Conservation (phyloP, 2,797 vertebrate species). For the Psittacula derbiana region DNA sequence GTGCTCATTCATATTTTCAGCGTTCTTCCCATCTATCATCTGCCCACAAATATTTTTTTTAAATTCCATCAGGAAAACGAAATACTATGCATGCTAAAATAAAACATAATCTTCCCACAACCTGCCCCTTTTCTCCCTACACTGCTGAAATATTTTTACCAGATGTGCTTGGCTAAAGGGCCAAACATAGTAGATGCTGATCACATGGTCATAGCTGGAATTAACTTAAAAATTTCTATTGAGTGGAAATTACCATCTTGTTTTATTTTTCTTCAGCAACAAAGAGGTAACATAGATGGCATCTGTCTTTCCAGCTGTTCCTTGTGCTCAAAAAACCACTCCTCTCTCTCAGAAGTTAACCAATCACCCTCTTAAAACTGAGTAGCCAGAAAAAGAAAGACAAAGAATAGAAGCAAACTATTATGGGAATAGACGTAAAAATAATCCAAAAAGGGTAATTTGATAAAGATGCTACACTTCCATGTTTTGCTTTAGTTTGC, state of each 20-base stretch:
- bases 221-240: constrained; percentile 8
- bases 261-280: constrained; percentile 25
- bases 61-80: neutral
- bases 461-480: neutral
- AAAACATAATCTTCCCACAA: constrained; percentile 1
- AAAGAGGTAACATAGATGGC: neutral
- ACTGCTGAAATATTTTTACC: constrained; percentile 33
- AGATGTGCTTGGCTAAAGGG: constrained; percentile 12
- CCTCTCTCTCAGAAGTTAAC: neutral
- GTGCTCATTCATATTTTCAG: neutral
- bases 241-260: constrained; percentile 1
- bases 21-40: neutral
- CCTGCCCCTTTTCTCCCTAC: neutral
- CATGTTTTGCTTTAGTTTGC: neutral
- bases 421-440: neutral
- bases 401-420: neutral
- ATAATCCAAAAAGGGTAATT: neutral
- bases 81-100: neutral
- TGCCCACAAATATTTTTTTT: neutral
- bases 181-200: constrained; percentile 1
- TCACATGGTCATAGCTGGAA: constrained; percentile 48
- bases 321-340: neutral
- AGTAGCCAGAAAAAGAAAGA: neutral
- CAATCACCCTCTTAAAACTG: neutral
- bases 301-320: constrained; percentile 61